phyloP scores from a whole-genome alignment of 2,888 invertebrate genomes.

The Himalopsyche japonica region DNA sequence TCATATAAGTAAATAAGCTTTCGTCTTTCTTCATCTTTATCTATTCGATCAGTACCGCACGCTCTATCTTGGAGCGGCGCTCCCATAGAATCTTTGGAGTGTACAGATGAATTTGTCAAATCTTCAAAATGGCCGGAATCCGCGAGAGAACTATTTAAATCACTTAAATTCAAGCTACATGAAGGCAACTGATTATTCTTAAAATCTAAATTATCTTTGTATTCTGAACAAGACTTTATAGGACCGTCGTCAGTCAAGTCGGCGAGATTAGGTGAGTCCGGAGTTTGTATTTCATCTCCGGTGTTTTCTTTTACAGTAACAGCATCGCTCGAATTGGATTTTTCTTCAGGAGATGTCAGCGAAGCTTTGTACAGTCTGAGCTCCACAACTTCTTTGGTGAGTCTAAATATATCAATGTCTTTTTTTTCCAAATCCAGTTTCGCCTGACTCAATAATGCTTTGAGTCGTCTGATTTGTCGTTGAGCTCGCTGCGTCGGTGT shows the following conservation, averaged over 20 bases:
- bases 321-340: slow-evolving; percentile 75
- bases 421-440: slow-evolving; percentile 78
- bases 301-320: slow-evolving; percentile 74
- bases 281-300: slow-evolving; percentile 58
- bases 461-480: slow-evolving; percentile 75
- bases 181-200: slow-evolving; percentile 50
- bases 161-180: slow-evolving; percentile 53
- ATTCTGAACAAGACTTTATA: slow-evolving; percentile 53
- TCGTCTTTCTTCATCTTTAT: slow-evolving; percentile 67
- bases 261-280: slow-evolving; percentile 55
- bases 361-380: slow-evolving; percentile 79
- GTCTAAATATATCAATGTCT: slow-evolving; percentile 77
- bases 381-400: slow-evolving; percentile 81
- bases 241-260: slow-evolving; percentile 55
- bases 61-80: slow-evolving; percentile 61
- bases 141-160: slow-evolving; percentile 77
- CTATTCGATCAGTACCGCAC: slow-evolving; percentile 58
- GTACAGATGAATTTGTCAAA: slow-evolving; percentile 73
- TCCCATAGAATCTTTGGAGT: slow-evolving; percentile 74
- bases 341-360: slow-evolving; percentile 77
- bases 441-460: slow-evolving; percentile 72
- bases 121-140: slow-evolving; percentile 90
- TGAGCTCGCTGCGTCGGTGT: slow-evolving; percentile 88
- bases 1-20: slow-evolving; percentile 74
- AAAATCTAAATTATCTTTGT: slow-evolving; percentile 45